Evolutionary conservation across 2,113 vertebrate genomes (phyloP).

Genomic region (Mormyrus iriodes): DNA sequence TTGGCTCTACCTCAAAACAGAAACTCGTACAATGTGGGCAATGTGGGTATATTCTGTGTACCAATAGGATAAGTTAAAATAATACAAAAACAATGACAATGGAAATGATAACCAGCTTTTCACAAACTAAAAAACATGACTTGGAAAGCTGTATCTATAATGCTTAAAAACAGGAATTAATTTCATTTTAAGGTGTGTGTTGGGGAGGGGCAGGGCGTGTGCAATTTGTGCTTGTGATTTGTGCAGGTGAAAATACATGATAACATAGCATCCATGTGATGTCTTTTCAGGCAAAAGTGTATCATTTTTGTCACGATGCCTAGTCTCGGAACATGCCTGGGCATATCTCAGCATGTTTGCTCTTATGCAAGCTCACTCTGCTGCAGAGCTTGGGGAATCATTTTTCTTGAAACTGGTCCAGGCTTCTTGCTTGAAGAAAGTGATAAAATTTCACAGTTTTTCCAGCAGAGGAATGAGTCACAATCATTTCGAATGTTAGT

Average conservation of each 20-base stretch:
- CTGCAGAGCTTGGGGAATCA: not conserved
- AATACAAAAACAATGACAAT: not conserved
- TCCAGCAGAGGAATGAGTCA: constrained; percentile 5
- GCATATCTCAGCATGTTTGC: constrained; percentile 11
- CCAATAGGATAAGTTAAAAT: not conserved
- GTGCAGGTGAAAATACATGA: not conserved
- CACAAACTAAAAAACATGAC: not conserved
- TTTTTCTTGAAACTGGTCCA: constrained; percentile 7
- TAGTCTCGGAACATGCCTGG: constrained; percentile 8
- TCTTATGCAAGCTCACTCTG: not conserved
- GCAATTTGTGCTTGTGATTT: not conserved
- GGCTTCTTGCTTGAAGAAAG: not conserved
- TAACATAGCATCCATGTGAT: not conserved
- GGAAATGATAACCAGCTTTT: not conserved
- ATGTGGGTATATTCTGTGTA: not conserved
- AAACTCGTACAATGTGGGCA: not conserved
- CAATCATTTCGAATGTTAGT: not conserved
- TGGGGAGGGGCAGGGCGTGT: not conserved
- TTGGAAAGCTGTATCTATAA: not conserved
- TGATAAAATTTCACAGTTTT: constrained; percentile 6
- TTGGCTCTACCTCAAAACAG: not conserved
- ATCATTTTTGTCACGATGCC: not conserved
- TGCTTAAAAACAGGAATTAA: not conserved
- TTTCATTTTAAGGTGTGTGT: not conserved
- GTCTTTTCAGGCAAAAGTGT: constrained; percentile 2